Percentiles rank a stretch among this genome's conserved stretches.
These are phyloP conservation scores for Cheirogaleus major DNA, from an alignment of 2,797 vertebrate genomes.

Conservation along the genomic window DNA sequence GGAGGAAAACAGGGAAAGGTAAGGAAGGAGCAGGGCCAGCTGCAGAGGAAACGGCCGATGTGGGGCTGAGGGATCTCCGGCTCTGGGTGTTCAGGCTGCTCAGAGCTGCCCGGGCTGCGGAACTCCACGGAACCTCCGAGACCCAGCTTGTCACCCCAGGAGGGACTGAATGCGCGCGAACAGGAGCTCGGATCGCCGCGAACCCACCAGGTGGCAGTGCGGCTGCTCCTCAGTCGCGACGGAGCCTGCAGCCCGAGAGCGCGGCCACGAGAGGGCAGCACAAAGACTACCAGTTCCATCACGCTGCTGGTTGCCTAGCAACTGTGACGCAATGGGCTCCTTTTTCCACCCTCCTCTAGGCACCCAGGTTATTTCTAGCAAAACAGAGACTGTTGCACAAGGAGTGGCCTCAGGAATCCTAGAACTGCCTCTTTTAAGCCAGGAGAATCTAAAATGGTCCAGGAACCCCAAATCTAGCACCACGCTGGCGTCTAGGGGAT, in stretches of 20 bases:
- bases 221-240: not conserved
- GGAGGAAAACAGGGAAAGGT: not conserved
- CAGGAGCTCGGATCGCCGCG: not conserved
- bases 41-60: not conserved
- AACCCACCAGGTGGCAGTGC: slow-evolving; percentile 55
- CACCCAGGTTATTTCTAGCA: slow-evolving; percentile 75
- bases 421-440: slow-evolving; percentile 52
- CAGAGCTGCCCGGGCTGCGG: not conserved
- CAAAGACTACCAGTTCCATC: not conserved
- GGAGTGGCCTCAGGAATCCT: slow-evolving; percentile 74
- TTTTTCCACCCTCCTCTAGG: slow-evolving; percentile 51
- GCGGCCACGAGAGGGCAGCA: slow-evolving; percentile 59
- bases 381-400: slow-evolving; percentile 61
- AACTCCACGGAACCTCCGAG: not conserved
- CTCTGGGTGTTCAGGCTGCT: not conserved
- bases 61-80: not conserved
- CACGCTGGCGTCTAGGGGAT: slow-evolving; percentile 6
- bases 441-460: slow-evolving; percentile 62
- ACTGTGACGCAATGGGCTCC: slow-evolving; percentile 62
- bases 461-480: slow-evolving; percentile 15
- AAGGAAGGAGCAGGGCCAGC: not conserved
- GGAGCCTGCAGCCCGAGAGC: not conserved
- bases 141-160: not conserved
- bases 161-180: not conserved
- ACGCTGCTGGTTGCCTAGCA: slow-evolving; percentile 66